Conservation (phyloP, 2,888 invertebrate species). For the Tenthredo distinguenda region DNA sequence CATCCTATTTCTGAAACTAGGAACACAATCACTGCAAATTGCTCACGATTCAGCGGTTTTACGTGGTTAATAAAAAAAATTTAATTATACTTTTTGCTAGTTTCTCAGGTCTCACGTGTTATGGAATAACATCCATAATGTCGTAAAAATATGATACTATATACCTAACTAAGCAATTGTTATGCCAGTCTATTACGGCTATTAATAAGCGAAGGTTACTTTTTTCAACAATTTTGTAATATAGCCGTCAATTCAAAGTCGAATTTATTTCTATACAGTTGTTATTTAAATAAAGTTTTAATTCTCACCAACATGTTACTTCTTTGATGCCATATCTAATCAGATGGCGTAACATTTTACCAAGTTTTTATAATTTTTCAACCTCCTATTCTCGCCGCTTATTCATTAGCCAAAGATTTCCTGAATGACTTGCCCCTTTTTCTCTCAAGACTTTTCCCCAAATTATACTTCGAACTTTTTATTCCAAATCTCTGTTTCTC, state of each 20-base stretch:
- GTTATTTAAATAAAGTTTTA: background rate
- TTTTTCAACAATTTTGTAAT: constrained; percentile 39
- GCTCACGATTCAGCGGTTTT: constrained; percentile 26
- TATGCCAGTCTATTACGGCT: background rate
- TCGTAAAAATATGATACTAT: constrained; percentile 28
- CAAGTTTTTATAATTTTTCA: constrained; percentile 18
- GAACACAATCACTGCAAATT: background rate
- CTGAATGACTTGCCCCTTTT: background rate
- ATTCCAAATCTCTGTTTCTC: background rate
- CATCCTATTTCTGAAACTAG: background rate
- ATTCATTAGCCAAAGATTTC: background rate
- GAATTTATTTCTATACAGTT: constrained; percentile 18
- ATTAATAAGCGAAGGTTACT: constrained; percentile 39
- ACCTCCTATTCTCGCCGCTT: background rate
- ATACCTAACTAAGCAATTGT: constrained; percentile 9
- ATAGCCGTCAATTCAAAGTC: constrained; percentile 9
- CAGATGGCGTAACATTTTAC: constrained; percentile 1
- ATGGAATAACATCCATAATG: constrained; percentile 41
- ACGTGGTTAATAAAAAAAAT: constrained; percentile 3
- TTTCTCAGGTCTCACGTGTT: constrained; percentile 3
- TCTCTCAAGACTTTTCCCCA: background rate
- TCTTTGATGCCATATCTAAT: background rate
- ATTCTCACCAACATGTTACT: background rate
- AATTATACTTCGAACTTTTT: constrained; percentile 4
- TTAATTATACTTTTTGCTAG: constrained; percentile 23